Evolutionary conservation across 2,888 invertebrate genomes (phyloP).

Genomic region (Thelaira solivaga): DNA sequence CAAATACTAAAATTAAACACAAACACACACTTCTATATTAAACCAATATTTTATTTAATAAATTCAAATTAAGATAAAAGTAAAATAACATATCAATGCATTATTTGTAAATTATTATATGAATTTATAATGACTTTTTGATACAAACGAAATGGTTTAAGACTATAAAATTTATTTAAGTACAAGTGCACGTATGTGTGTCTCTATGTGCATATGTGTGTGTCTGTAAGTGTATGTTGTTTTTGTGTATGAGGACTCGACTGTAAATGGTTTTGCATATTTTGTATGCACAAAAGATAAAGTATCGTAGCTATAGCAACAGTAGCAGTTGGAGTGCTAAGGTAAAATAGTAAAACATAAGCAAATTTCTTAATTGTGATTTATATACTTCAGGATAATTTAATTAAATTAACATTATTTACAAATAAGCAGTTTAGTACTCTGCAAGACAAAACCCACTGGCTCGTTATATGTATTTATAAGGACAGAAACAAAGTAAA

Average conservation of each 20-base stretch:
- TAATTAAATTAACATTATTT: conserved; percentile 52
- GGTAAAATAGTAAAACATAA: conserved; percentile 25
- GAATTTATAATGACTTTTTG: conserved; percentile 47
- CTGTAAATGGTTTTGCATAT: neutral
- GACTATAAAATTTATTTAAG: conserved; percentile 20
- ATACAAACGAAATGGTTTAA: conserved; percentile 22
- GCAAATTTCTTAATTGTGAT: conserved; percentile 22
- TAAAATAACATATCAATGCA: conserved; percentile 24
- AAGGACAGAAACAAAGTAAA: neutral
- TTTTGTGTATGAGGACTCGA: neutral
- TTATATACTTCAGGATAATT: conserved; percentile 43
- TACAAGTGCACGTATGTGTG: neutral
- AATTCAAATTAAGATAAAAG: conserved; percentile 38
- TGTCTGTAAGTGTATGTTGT: neutral
- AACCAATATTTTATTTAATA: conserved; percentile 10
- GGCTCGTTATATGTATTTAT: too few relatives aligned
- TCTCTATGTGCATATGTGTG: neutral
- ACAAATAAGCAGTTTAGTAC: conserved; percentile 26
- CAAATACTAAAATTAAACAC: neutral
- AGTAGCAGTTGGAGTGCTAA: neutral
- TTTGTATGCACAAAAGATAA: neutral
- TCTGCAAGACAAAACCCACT: conserved; percentile 5
- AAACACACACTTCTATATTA: neutral
- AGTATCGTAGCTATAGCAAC: too few relatives aligned
- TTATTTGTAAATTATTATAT: conserved; percentile 43